A percentile compares a stretch with the other conserved stretches of the same genome.
These are phyloP conservation scores for Amiota mariae DNA, from an alignment of 2,888 invertebrate species.

Conservation along the genomic window DNA sequence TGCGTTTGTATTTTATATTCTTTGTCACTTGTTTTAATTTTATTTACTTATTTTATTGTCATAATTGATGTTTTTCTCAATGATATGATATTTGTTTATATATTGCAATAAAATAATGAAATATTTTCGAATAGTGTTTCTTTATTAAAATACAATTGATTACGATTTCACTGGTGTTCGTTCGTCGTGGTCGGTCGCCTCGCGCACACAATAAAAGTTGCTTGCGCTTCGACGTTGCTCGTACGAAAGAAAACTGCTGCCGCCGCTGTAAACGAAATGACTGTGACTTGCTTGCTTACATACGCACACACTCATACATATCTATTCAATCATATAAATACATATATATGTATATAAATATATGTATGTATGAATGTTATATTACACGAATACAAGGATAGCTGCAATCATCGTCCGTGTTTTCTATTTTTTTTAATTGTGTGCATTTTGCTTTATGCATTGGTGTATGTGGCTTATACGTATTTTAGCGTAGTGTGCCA, in stretches of 20 bases:
- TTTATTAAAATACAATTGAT: neutral
- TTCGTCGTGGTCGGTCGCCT: neutral
- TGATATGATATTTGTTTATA: neutral
- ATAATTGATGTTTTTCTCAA: neutral
- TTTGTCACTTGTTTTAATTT: neutral
- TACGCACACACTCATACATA: slow-evolving; percentile 49
- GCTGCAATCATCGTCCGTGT: slow-evolving; percentile 24
- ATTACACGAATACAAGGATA: slow-evolving; percentile 46
- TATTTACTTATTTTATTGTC: neutral
- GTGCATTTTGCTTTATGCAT: slow-evolving; percentile 37
- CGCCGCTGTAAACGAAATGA: slow-evolving; percentile 31
- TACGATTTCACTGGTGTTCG: neutral
- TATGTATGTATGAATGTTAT: too few relatives aligned
- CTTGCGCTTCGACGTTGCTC: slow-evolving; percentile 56
- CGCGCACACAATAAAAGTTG: slow-evolving; percentile 39
- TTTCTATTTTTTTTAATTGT: slow-evolving; percentile 36
- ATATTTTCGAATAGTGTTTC: neutral
- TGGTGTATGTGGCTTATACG: slow-evolving; percentile 45
- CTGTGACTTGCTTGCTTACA: slow-evolving; percentile 36
- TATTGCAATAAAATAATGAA: neutral
- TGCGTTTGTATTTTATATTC: slow-evolving; percentile 2
- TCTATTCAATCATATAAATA: slow-evolving; percentile 54
- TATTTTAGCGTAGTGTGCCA: neutral
- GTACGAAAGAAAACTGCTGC: slow-evolving; percentile 62
- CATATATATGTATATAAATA: neutral